A percentile compares a stretch with the other conserved stretches of the same genome.
Conservation (phyloP, 2,888 invertebrate species). For the Lycia hirtaria region DNA sequence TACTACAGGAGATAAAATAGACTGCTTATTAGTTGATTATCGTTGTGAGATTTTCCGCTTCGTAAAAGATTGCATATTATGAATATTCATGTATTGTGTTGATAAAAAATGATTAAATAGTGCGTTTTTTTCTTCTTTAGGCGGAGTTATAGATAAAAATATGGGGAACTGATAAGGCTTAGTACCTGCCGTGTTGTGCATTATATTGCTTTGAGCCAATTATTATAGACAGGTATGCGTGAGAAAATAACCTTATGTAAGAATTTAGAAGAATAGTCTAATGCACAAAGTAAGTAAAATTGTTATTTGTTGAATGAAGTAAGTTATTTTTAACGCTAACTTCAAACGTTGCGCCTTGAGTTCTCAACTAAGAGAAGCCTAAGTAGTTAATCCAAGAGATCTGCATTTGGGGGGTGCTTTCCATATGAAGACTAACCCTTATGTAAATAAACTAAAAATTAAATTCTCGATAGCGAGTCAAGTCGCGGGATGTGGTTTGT, state of each 20-base stretch:
- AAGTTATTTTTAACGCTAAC: too few species aligned
- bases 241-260: neutral
- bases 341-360: too few species aligned
- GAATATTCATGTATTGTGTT: neutral
- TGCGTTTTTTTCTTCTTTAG: neutral
- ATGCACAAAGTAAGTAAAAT: neutral
- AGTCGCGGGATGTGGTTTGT: too few species aligned
- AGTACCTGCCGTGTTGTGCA: neutral
- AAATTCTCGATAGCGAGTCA: too few species aligned
- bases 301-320: neutral
- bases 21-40: neutral
- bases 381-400: too few species aligned
- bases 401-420: too few species aligned
- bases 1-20: neutral
- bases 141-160: conserved; percentile 14
- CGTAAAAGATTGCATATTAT: neutral
- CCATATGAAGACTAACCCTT: too few species aligned
- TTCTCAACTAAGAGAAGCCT: too few species aligned
- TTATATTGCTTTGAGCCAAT: neutral
- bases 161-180: conserved; percentile 9
- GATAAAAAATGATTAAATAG: neutral
- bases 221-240: neutral
- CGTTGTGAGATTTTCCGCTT: neutral
- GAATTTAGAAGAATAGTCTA: neutral
- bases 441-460: too few species aligned